Conservation (phyloP, 2,113 vertebrate species). For the Cavia porcellus region DNA sequence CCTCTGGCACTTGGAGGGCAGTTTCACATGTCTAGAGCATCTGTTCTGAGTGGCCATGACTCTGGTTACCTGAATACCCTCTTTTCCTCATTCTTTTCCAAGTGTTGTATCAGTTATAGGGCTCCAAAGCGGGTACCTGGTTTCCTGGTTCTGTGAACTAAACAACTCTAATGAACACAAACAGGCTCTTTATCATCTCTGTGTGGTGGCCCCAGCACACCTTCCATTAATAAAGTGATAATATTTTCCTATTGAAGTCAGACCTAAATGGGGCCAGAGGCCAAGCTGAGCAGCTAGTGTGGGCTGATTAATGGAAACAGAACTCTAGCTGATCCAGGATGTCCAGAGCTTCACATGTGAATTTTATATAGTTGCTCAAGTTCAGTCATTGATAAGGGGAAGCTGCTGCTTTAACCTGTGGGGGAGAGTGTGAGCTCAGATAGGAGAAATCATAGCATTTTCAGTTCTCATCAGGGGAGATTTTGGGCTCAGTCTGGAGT, state of each 20-base stretch:
- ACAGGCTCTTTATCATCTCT: background rate
- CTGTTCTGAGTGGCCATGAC: background rate
- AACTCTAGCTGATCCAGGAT: constrained; percentile 25
- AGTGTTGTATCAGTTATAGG: background rate
- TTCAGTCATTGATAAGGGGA: background rate
- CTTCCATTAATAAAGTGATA: constrained; percentile 65
- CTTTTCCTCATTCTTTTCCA: background rate
- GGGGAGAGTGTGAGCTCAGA: rapidly evolving
- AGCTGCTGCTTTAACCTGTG: constrained; percentile 5
- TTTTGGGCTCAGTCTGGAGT: background rate
- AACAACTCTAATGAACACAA: constrained; percentile 32
- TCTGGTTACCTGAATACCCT: background rate
- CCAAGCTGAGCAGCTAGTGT: constrained; percentile 50
- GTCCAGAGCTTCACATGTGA: constrained; percentile 43
- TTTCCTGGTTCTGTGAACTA: background rate
- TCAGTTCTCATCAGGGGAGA: background rate
- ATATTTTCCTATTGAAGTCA: constrained; percentile 73
- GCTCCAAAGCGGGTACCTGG: background rate
- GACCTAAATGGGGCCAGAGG: constrained; percentile 58
- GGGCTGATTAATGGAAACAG: constrained; percentile 68
- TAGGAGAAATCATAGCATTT: background rate
- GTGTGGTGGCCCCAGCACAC: constrained; percentile 65
- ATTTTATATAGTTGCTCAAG: constrained; percentile 67
- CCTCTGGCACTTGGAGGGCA: too few species aligned
- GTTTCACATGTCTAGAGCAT: background rate